Percentiles rank a stretch among this genome's conserved stretches.
phyloP scores from a whole-genome alignment of 2,113 vertebrate genomes.

The Desmodus rotundus region DNA sequence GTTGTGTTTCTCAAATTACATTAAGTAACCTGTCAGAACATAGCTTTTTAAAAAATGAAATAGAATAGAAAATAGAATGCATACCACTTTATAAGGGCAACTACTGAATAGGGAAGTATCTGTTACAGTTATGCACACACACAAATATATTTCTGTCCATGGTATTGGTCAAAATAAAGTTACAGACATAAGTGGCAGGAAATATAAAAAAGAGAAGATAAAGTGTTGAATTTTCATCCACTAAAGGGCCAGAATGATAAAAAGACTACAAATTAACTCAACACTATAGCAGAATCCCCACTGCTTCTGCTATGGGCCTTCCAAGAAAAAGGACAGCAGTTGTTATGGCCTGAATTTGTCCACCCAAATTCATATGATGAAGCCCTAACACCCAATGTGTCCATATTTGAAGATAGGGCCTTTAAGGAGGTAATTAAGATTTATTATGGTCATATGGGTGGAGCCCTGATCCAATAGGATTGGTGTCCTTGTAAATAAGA shows the following conservation, averaged over 20 bases:
- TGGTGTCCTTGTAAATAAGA: background rate
- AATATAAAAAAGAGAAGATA: background rate
- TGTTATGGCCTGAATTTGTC: background rate
- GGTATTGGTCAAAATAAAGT: background rate
- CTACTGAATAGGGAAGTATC: too few relatives aligned
- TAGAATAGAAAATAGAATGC: background rate
- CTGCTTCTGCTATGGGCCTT: background rate
- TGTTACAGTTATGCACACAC: background rate
- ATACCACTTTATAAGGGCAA: background rate
- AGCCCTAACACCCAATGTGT: background rate
- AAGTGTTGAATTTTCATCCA: background rate
- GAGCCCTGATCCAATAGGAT: background rate
- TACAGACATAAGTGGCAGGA: background rate
- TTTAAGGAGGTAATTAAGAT: background rate
- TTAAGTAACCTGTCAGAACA: background rate
- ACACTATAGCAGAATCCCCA: fast-evolving
- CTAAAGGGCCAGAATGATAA: background rate
- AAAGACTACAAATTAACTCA: background rate
- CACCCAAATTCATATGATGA: background rate
- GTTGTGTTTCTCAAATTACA: background rate
- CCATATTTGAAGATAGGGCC: background rate
- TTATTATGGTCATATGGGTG: background rate
- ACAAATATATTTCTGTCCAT: background rate
- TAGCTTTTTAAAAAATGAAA: background rate
- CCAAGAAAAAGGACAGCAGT: background rate